Conservation (phyloP, 2,113 vertebrate genomes). For the Clarias magur region DNA sequence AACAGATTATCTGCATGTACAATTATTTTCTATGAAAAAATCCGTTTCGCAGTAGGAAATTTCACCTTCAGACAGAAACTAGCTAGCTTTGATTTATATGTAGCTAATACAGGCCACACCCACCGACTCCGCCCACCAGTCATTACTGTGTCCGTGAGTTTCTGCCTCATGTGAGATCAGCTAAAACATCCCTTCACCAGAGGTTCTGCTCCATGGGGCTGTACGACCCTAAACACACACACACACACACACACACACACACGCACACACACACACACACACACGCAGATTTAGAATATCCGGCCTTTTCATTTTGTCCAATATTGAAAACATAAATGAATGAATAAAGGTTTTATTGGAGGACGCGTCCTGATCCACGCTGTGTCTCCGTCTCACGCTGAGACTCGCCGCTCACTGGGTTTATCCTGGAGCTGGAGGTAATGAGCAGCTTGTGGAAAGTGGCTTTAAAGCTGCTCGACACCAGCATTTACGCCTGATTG, state of each 20-base stretch:
- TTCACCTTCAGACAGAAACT: too few species aligned
- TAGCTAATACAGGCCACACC: too few species aligned
- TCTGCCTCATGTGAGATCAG: background rate
- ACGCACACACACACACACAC: too few species aligned
- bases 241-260: too few species aligned
- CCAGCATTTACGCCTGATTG: slow-evolving; percentile 58
- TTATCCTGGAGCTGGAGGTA: slow-evolving; percentile 52
- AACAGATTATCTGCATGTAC: too few species aligned
- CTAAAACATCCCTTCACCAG: background rate
- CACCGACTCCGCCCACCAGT: background rate
- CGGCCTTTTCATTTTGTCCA: background rate
- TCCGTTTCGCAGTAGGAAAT: too few species aligned
- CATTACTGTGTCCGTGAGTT: background rate
- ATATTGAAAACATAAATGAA: background rate
- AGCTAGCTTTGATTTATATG: too few species aligned
- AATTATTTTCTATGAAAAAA: too few species aligned
- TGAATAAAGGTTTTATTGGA: background rate
- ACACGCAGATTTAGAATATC: background rate
- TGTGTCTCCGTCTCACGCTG: background rate
- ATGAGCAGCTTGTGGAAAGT: slow-evolving; percentile 46
- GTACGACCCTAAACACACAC: background rate
- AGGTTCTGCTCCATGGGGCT: background rate
- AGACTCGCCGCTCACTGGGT: background rate
- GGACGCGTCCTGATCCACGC: background rate
- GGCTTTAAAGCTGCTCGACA: slow-evolving; percentile 41